These are phyloP conservation scores for Erpornis zantholeuca DNA, from an alignment of 2,113 vertebrate genomes.

Conservation along the genomic window DNA sequence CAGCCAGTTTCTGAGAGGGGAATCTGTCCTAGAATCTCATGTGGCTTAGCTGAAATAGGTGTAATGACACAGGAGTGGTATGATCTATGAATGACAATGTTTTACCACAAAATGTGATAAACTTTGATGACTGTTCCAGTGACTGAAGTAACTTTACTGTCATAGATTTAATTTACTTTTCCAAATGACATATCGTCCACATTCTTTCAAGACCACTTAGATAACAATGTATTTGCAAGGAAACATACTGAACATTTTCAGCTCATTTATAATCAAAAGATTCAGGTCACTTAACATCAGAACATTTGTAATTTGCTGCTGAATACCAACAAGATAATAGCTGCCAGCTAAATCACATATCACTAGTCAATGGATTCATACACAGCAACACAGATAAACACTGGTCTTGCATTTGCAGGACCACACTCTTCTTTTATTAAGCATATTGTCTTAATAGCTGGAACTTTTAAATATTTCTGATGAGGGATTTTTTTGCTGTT, in stretches of 20 bases:
- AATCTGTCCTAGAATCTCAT: not conserved
- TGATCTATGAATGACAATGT: not conserved
- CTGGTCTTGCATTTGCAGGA: not conserved
- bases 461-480: not conserved
- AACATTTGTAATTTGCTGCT: not conserved
- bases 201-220: not conserved
- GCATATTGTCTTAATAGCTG: not conserved
- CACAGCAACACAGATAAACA: not conserved
- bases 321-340: not conserved
- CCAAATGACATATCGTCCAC: not conserved
- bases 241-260: not conserved
- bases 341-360: not conserved
- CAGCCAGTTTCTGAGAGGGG: not conserved
- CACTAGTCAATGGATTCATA: not conserved
- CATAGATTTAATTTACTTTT: constrained; percentile 2
- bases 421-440: not conserved
- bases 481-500: not conserved
- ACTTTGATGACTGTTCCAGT: not conserved
- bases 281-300: not conserved
- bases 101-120: not conserved
- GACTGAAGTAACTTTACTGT: not conserved
- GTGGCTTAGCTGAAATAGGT: not conserved
- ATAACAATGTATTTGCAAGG: not conserved
- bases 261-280: not conserved
- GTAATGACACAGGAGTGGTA: not conserved